A percentile compares a stretch with the other conserved stretches of the same genome.
phyloP scores from a whole-genome alignment of 2,797 vertebrate species.

The Leptodactylus fallax region DNA sequence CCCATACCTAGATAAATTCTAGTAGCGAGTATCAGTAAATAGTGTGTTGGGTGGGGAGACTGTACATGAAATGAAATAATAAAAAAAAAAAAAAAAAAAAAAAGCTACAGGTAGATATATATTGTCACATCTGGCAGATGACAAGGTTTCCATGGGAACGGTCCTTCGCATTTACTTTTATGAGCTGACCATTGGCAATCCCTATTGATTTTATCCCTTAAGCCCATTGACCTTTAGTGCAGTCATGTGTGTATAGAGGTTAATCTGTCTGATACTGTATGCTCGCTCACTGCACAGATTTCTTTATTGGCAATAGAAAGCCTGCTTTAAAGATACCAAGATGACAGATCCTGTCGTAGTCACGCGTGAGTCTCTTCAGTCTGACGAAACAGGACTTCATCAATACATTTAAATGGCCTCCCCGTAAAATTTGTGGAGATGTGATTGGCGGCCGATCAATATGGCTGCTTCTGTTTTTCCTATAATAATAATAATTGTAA shows the following conservation, averaged over 20 bases:
- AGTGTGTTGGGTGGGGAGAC: neutral
- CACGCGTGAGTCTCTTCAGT: conserved; percentile 15
- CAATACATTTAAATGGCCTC: conserved; percentile 7
- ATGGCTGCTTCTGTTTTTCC: neutral
- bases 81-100: neutral
- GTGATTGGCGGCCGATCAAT: conserved; percentile 14
- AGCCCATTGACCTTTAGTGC: conserved; percentile 39
- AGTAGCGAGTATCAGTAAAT: neutral
- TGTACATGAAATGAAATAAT: neutral
- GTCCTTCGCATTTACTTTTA: conserved; percentile 26
- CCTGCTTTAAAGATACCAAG: conserved; percentile 12
- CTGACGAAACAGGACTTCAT: neutral
- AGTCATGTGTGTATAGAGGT: conserved; percentile 27
- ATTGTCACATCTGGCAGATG: conserved; percentile 5
- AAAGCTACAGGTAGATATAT: neutral
- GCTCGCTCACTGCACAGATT: conserved; percentile 5
- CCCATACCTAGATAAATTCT: no score
- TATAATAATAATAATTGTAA: conserved; percentile 11
- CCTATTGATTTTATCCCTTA: conserved; percentile 30
- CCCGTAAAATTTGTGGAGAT: neutral
- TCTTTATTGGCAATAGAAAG: conserved; percentile 33
- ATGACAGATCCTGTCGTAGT: conserved; percentile 2
- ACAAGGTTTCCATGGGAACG: conserved; percentile 10
- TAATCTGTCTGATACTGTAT: conserved; percentile 25
- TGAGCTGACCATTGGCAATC: conserved; percentile 20